Percentiles rank a stretch among this genome's conserved stretches.
Evolutionary conservation across 2,888 invertebrate genomes (phyloP).

Genomic region (Apomyelois bistriatella): DNA sequence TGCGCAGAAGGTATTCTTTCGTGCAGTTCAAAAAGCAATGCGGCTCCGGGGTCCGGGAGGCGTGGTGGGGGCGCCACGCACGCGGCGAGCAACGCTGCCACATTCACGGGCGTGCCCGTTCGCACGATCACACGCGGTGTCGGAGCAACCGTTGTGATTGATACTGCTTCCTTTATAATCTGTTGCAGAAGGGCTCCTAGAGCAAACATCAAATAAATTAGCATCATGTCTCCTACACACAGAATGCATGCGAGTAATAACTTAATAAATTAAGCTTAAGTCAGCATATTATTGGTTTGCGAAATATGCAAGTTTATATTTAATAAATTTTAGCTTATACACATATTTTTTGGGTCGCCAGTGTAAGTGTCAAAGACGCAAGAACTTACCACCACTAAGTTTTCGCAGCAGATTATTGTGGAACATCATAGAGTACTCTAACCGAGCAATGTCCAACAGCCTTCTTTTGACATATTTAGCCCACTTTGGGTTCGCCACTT

Average conservation of each 20-base stretch:
- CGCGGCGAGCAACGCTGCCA: conserved; percentile 78
- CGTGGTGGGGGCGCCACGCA: conserved; percentile 79
- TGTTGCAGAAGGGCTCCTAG: conserved; percentile 76
- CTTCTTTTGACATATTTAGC: conserved; percentile 73
- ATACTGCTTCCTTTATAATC: conserved; percentile 73
- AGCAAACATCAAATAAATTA: conserved; percentile 13
- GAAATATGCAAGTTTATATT: no score
- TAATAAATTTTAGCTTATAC: no score
- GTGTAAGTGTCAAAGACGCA: no score
- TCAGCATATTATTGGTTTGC: no score
- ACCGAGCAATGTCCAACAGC: conserved; percentile 69
- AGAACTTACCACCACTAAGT: conserved; percentile 73
- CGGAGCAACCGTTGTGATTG: conserved; percentile 38
- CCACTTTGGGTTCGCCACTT: conserved; percentile 78
- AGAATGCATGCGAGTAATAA: no score
- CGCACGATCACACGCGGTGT: conserved; percentile 71
- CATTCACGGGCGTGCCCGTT: conserved; percentile 82
- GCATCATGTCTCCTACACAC: no score
- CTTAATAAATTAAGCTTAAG: no score
- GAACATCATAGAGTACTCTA: conserved; percentile 79
- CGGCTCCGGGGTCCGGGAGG: conserved; percentile 80
- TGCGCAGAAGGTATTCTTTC: conserved; percentile 49
- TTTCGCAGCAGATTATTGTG: conserved; percentile 66
- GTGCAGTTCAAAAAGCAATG: conserved; percentile 78
- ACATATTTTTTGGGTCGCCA: no score